phyloP scores from a whole-genome alignment of 2,888 invertebrate species.

The Pandemis cinnamomeana region DNA sequence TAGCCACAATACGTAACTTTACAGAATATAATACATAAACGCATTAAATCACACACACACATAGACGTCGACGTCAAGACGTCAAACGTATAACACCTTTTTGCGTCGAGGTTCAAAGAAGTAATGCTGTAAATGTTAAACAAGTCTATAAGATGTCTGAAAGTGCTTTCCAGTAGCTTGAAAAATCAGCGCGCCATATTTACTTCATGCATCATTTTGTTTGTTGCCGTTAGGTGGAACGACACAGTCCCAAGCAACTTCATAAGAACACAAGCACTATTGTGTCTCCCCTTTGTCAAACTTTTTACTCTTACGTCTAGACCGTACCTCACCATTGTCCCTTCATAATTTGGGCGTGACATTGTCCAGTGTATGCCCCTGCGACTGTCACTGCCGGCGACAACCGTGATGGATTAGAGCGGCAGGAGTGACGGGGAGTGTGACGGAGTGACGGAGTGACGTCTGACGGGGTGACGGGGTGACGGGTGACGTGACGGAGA shows the following conservation, averaged over 20 bases:
- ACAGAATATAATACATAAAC: no score
- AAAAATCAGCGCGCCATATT: no score
- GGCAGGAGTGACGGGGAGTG: slow-evolving; percentile 30
- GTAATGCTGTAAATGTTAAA: no score
- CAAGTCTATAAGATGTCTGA: no score
- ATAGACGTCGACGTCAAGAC: no score
- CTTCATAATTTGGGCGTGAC: slow-evolving; percentile 33
- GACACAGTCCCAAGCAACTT: background rate
- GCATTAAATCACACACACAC: no score
- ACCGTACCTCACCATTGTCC: slow-evolving; percentile 29
- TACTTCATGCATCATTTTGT: no score
- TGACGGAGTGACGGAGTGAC: slow-evolving; percentile 19
- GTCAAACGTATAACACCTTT: background rate
- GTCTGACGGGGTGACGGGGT: slow-evolving; percentile 15
- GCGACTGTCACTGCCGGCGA: slow-evolving; percentile 35
- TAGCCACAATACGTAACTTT: no score
- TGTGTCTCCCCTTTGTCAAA: slow-evolving; percentile 12
- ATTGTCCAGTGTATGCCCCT: slow-evolving; percentile 30
- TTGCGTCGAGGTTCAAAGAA: no score
- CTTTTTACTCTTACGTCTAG: slow-evolving; percentile 19
- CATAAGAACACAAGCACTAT: background rate
- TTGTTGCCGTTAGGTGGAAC: no score
- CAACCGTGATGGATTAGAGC: slow-evolving; percentile 36
- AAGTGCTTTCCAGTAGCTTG: no score
- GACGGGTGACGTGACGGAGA: slow-evolving; percentile 17